phyloP scores from a whole-genome alignment of 2,888 invertebrate genomes.

The Drosophila ustulata region DNA sequence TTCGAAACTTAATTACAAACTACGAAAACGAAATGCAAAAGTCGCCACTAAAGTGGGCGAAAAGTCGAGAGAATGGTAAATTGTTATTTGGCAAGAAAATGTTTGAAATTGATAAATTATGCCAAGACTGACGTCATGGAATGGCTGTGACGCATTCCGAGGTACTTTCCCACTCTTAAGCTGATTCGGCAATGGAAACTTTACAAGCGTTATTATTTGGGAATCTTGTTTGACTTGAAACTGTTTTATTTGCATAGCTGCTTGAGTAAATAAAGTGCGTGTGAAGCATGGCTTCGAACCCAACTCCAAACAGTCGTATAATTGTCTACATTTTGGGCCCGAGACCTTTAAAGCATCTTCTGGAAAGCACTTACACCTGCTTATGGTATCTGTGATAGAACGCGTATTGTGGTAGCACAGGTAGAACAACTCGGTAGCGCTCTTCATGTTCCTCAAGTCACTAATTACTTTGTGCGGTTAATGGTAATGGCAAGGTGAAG shows the following conservation, averaged over 20 bases:
- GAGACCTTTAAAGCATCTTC: constrained; percentile 2
- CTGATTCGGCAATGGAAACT: constrained; percentile 22
- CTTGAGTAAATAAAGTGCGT: constrained; percentile 9
- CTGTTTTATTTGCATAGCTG: constrained; percentile 33
- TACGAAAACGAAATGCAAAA: not conserved
- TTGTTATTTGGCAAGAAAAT: not conserved
- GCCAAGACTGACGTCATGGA: constrained; percentile 17
- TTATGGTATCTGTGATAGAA: constrained; percentile 20
- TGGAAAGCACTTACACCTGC: constrained; percentile 43
- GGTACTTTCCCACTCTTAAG: not conserved
- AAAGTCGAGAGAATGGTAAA: not conserved
- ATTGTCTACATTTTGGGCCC: constrained; percentile 31
- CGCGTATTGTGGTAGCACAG: constrained; percentile 3
- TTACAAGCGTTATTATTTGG: constrained; percentile 1
- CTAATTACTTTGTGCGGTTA: constrained; percentile 73
- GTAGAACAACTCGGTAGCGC: constrained; percentile 20
- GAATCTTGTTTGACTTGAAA: constrained; percentile 9
- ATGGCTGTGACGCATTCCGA: constrained; percentile 10
- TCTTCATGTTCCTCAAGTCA: constrained; percentile 43
- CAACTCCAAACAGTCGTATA: constrained; percentile 25
- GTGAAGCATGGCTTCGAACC: constrained; percentile 1
- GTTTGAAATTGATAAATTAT: not conserved
- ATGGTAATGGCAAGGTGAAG: constrained; percentile 34
- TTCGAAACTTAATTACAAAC: constrained; percentile 30
- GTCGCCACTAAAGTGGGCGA: not conserved